Conservation (phyloP, 1,140 invertebrate genomes). For the Caenorhabditis elegans region DNA sequence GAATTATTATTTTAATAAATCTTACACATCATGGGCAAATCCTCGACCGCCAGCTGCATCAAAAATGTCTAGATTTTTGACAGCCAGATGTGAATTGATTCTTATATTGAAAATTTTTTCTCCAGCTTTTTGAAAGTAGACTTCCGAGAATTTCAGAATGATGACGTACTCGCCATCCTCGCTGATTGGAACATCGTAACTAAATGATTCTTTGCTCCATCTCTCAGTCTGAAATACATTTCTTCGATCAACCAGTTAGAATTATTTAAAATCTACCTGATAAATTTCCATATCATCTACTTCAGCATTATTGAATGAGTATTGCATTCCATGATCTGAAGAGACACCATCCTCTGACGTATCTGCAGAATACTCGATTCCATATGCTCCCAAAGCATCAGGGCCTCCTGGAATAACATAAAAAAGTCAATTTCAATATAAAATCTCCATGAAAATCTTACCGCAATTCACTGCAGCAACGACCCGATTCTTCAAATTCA, state of each 20-base stretch:
- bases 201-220: slow-evolving; percentile 12
- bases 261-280: too few species aligned
- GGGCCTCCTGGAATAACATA: background rate
- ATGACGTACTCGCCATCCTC: background rate
- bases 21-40: slow-evolving; percentile 2
- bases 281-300: background rate
- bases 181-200: background rate
- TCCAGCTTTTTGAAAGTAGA: background rate
- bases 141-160: slow-evolving; percentile 16
- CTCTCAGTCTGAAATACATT: background rate
- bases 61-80: background rate
- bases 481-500: background rate
- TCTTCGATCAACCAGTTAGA: too few species aligned
- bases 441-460: too few species aligned
- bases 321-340: background rate
- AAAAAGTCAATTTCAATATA: too few species aligned
- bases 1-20: too few species aligned
- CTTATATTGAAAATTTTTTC: background rate
- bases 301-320: background rate
- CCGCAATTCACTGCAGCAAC: background rate
- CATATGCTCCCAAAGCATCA: background rate
- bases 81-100: background rate
- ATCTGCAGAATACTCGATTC: background rate
- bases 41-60: background rate
- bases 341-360: background rate